Conservation (phyloP, 1,140 invertebrate species). For the Drosophila bocki region DNA sequence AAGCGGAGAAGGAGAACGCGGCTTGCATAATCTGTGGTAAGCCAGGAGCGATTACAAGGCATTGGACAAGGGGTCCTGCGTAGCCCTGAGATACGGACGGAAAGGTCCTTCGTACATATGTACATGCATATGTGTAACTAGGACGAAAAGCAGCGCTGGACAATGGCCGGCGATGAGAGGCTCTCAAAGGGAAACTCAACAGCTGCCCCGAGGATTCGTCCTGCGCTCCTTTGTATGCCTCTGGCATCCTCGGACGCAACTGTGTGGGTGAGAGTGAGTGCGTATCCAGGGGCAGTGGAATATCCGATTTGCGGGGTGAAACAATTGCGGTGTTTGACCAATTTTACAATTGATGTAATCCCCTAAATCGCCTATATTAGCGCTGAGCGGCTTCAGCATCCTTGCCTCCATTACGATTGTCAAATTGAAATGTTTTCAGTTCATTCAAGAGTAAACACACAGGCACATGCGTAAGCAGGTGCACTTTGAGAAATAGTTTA, state of each 20-base stretch:
- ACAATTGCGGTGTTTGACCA: constrained; percentile 84
- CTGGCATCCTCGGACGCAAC: not conserved
- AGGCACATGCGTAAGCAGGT: constrained; percentile 36
- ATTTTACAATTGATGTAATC: constrained; percentile 80
- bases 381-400: constrained; percentile 46
- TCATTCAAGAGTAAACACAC: constrained; percentile 76
- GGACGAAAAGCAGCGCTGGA: constrained; percentile 45
- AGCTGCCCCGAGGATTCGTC: constrained; percentile 54
- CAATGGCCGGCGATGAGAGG: constrained; percentile 52
- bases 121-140: constrained; percentile 58
- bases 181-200: constrained; percentile 66
- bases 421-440: constrained; percentile 79
- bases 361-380: constrained; percentile 82
- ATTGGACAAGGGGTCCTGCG: constrained; percentile 54
- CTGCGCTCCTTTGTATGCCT: constrained; percentile 16
- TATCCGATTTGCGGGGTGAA: constrained; percentile 83
- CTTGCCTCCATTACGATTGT: constrained; percentile 67
- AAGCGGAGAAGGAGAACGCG: constrained; percentile 20
- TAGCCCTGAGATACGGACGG: constrained; percentile 51
- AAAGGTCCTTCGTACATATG: constrained; percentile 5
- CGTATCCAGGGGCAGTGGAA: constrained; percentile 67
- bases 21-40: constrained; percentile 78
- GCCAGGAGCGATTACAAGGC: constrained; percentile 66
- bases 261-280: constrained; percentile 27
- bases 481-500: constrained; percentile 8